Conservation (phyloP, 2,888 invertebrate species). For the Allygus modestus region DNA sequence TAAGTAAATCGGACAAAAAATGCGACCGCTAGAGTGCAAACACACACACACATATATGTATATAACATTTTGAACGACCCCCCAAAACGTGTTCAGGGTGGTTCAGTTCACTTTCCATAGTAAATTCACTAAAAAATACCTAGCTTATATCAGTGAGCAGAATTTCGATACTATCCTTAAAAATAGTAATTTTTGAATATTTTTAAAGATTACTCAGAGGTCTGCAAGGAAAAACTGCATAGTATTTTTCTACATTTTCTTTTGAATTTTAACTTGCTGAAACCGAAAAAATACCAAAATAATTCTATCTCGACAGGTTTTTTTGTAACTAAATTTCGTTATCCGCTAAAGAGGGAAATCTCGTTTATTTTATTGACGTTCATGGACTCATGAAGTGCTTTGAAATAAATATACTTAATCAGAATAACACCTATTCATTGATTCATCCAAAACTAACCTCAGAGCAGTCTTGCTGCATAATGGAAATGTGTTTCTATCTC, state of each 20-base stretch:
- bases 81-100: no score
- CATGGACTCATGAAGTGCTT: conserved; percentile 59
- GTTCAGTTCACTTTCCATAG: no score
- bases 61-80: no score
- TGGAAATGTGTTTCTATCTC: conserved; percentile 71
- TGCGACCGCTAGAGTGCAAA: no score
- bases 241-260: background rate
- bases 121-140: no score
- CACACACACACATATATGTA: no score
- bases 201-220: no score
- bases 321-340: background rate
- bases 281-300: background rate
- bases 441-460: conserved; percentile 70
- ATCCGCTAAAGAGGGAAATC: conserved; percentile 47
- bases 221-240: background rate
- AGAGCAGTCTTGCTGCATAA: conserved; percentile 70
- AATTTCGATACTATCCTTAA: no score
- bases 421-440: conserved; percentile 71
- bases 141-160: no score
- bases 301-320: background rate
- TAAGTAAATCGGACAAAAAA: no score
- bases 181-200: no score
- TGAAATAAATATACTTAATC: conserved; percentile 61
- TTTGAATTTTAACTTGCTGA: background rate
- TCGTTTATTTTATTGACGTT: conserved; percentile 52